Conservation (phyloP, 1,140 invertebrate species). For the Alviniconcha marisindica region DNA sequence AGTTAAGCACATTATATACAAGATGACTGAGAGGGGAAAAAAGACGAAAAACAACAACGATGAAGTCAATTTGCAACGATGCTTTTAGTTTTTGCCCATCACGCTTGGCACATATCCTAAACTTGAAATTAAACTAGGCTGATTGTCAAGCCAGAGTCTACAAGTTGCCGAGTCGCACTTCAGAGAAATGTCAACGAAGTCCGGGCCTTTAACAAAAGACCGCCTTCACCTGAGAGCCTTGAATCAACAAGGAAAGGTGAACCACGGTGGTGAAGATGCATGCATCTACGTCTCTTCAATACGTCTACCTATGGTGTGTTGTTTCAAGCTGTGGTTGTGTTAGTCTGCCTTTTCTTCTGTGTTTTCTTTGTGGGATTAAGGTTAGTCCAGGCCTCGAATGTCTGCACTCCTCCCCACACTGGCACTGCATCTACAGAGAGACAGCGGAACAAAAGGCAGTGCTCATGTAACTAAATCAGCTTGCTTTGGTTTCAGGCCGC, state of each 20-base stretch:
- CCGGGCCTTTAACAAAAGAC: neutral
- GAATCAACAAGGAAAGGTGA: constrained; percentile 5
- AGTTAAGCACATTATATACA: too few relatives aligned
- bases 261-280: neutral
- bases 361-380: neutral
- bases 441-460: too few relatives aligned
- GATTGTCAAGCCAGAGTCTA: too few relatives aligned
- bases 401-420: neutral
- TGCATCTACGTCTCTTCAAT: neutral
- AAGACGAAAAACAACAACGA: too few relatives aligned
- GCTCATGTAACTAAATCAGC: too few relatives aligned
- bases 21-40: too few relatives aligned
- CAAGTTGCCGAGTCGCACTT: neutral
- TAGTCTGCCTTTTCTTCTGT: neutral
- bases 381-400: neutral
- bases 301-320: neutral
- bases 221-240: neutral
- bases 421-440: neutral
- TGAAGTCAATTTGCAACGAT: too few relatives aligned
- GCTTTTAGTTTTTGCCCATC: too few relatives aligned
- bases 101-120: too few relatives aligned
- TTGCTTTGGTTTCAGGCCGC: neutral
- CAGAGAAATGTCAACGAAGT: neutral
- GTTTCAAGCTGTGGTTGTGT: neutral
- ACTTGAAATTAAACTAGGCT: too few relatives aligned